Percentiles rank a stretch among this genome's conserved stretches.
phyloP scores from a whole-genome alignment of 92 coral and sea anemone genomes.

The Pocillopora meandrina region DNA sequence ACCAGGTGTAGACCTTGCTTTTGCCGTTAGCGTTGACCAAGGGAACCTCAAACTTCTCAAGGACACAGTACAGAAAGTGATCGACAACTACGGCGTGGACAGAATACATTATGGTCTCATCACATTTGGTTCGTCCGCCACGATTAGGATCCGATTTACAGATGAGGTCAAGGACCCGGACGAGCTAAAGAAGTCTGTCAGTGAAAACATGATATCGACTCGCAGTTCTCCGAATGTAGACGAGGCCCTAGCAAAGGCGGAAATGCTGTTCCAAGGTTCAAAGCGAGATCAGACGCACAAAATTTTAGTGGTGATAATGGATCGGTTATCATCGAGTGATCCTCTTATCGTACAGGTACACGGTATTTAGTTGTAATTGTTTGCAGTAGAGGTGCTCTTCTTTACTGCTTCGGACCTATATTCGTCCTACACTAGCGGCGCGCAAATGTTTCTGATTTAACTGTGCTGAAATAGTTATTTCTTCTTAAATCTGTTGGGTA shows the following conservation, averaged over 20 bases:
- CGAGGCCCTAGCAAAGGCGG: slow-evolving; percentile 48
- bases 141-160: slow-evolving; percentile 59
- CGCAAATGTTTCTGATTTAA: background rate
- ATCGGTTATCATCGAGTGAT: slow-evolving; percentile 25
- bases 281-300: slow-evolving; percentile 57
- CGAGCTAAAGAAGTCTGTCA: slow-evolving; percentile 21
- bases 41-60: slow-evolving; percentile 68
- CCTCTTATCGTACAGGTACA: slow-evolving; percentile 16
- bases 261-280: slow-evolving; percentile 54
- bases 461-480: background rate
- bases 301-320: slow-evolving; percentile 53
- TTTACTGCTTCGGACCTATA: background rate
- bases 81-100: slow-evolving; percentile 64
- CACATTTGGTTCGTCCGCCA: slow-evolving; percentile 63
- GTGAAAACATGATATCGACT: slow-evolving; percentile 7
- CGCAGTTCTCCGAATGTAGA: slow-evolving; percentile 19
- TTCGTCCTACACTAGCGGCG: background rate
- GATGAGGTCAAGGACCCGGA: slow-evolving; percentile 7
- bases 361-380: background rate
- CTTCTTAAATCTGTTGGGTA: too few relatives aligned
- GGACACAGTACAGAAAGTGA: slow-evolving; percentile 60
- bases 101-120: slow-evolving; percentile 71
- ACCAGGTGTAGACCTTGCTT: slow-evolving; percentile 65
- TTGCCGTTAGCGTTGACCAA: slow-evolving; percentile 66
- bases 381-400: background rate